Evolutionary conservation across 2,113 vertebrate species (phyloP).

Genomic region (Pteruthius melanotis): DNA sequence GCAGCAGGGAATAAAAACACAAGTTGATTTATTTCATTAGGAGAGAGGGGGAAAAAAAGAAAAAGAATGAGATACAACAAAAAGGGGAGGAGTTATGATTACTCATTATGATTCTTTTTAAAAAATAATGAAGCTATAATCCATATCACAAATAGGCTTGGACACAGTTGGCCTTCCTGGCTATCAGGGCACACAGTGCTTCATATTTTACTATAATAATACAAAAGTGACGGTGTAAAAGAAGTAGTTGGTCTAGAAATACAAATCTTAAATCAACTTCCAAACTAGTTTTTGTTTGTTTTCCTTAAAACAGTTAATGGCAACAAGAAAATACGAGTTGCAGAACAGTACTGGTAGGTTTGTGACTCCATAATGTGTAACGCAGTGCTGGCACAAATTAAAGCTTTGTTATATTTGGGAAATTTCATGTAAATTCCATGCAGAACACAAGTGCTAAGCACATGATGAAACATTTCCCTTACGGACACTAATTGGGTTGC

Average conservation of each 20-base stretch:
- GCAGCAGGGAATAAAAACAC: background rate
- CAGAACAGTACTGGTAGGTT: background rate
- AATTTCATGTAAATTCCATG: background rate
- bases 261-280: background rate
- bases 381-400: background rate
- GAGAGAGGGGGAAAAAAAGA: accelerated
- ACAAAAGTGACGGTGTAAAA: background rate
- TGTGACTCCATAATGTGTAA: background rate
- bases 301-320: background rate
- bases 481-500: background rate
- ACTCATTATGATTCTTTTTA: background rate
- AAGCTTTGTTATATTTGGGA: background rate
- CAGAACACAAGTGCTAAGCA: background rate
- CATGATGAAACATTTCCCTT: background rate
- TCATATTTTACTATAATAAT: background rate
- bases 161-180: background rate
- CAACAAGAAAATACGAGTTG: background rate
- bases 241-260: background rate
- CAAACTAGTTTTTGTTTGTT: background rate
- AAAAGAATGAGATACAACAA: background rate
- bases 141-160: background rate
- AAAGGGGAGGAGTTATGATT: background rate
- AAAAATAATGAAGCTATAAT: background rate
- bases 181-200: background rate
- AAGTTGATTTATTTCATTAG: background rate